phyloP scores from a whole-genome alignment of 2,797 vertebrate genomes.

The Notolepis coatsorum region DNA sequence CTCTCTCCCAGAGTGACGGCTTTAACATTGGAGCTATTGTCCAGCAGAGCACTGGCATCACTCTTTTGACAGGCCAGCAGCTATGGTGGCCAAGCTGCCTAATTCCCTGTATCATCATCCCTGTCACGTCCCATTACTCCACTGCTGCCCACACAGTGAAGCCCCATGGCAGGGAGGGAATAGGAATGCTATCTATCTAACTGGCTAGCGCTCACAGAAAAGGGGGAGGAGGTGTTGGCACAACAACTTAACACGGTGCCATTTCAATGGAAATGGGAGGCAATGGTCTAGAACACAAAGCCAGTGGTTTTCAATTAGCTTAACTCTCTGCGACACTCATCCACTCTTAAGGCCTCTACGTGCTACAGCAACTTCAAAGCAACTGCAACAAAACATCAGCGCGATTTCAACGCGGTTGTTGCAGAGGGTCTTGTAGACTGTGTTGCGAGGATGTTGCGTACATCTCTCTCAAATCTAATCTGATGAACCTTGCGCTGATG shows the following conservation, averaged over 20 bases:
- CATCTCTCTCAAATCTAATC: no score
- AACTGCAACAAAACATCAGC: no score
- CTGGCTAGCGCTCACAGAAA: slow-evolving; percentile 35
- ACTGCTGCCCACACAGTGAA: slow-evolving; percentile 34
- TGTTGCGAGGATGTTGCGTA: no score
- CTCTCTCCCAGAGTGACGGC: slow-evolving; percentile 48
- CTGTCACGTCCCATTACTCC: slow-evolving; percentile 74
- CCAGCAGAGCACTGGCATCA: slow-evolving; percentile 35
- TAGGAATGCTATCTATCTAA: slow-evolving; percentile 43
- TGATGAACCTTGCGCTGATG: no score
- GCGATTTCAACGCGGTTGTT: no score
- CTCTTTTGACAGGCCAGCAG: slow-evolving; percentile 57
- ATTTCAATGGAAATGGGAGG: no score
- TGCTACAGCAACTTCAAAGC: no score
- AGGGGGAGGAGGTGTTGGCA: slow-evolving; percentile 31
- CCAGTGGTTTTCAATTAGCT: slow-evolving; percentile 30
- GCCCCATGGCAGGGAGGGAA: slow-evolving; percentile 50
- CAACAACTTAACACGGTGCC: slow-evolving; percentile 17
- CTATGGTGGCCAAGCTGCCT: slow-evolving; percentile 53
- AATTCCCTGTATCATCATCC: slow-evolving; percentile 74
- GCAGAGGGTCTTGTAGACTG: no score
- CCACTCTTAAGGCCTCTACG: slow-evolving; percentile 40
- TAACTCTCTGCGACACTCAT: neutral
- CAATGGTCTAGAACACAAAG: no score
- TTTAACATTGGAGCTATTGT: slow-evolving; percentile 69